Evolutionary conservation across 2,113 vertebrate species (phyloP), one percentile per base, ranked within the genome.

Genomic region (Sceloporus tristichus): DNA sequence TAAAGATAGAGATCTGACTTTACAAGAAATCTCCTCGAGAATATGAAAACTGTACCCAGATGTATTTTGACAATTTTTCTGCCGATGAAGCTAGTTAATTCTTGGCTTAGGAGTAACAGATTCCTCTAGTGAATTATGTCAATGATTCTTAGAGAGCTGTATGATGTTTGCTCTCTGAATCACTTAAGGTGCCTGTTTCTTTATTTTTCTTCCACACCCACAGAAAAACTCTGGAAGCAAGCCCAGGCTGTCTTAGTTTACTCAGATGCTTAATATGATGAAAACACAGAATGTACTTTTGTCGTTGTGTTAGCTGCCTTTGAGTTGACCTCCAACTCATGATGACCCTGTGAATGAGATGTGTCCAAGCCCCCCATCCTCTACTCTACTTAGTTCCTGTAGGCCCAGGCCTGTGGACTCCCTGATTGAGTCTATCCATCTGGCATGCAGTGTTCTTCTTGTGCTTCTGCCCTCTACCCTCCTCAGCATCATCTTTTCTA

Each of bases 51-150:
- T 29, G 6, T 0, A 0, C 0, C 19, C 9, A 91, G 92, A 93
- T 88, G 9, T 88, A 91, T 93, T 93, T 90, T 93, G 91, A 95
- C 82, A 91, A 85, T 93, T n/a, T 95, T 94, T 68, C 82, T 93
- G 16, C 56, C 91, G 91, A 93, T 77, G 27, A 92, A 66, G 48
- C 42, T 94, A 86, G 85, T 93, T 91, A 92, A 89, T 94, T 92
- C 87, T 92, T 92, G 90, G 88, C 84, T 94, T 23, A 78, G 87
- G 88, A 95, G 88, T 62, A 92, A 70, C 48, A 87, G 3, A 89
- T 94, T 80, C 59, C 84, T 95, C 75, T 65, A 87, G 77, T 94
- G 89, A 93, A 92, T 93, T 89, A 87, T 91, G 83, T 87, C 90
- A 89, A 3, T 85, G 79, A 78, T 71, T 95, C 92, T 93, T 86